These are phyloP conservation scores for Caenorhabditis sulstoni DNA, from an alignment of 2,888 invertebrate genomes.

Conservation along the genomic window DNA sequence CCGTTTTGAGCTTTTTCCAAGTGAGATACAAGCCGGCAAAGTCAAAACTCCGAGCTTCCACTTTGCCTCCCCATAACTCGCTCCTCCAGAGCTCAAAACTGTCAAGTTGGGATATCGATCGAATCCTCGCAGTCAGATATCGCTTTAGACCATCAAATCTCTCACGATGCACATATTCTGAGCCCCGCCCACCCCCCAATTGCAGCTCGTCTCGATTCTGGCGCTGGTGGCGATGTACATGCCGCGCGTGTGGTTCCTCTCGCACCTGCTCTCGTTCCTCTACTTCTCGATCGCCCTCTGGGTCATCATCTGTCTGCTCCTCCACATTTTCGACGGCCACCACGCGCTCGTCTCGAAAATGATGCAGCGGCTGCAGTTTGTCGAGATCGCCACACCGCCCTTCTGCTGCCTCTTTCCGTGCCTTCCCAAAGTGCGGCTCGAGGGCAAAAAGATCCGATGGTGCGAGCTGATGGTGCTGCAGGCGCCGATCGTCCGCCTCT, in stretches of 20 bases:
- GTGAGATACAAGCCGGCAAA: no score
- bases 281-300: slow-evolving; percentile 78
- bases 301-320: slow-evolving; percentile 77
- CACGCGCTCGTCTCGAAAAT: slow-evolving; percentile 68
- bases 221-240: slow-evolving; percentile 77
- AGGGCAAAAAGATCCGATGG: slow-evolving; percentile 72
- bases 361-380: slow-evolving; percentile 63
- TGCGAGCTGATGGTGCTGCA: slow-evolving; percentile 78
- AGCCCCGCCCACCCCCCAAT: no score
- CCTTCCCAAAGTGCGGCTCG: slow-evolving; percentile 75
- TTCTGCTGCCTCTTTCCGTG: slow-evolving; percentile 79
- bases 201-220: slow-evolving; percentile 73
- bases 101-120: no score
- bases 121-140: no score
- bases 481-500: slow-evolving; percentile 73
- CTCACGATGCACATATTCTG: no score
- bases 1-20: no score
- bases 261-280: slow-evolving; percentile 76
- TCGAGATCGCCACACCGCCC: slow-evolving; percentile 75
- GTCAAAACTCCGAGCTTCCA: no score
- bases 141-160: no score
- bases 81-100: no score
- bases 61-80: no score
- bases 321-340: slow-evolving; percentile 77
- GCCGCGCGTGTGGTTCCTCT: slow-evolving; percentile 78